These are phyloP conservation scores for Calliphora vomitoria DNA, from an alignment of 2,888 invertebrate genomes.

Conservation along the genomic window DNA sequence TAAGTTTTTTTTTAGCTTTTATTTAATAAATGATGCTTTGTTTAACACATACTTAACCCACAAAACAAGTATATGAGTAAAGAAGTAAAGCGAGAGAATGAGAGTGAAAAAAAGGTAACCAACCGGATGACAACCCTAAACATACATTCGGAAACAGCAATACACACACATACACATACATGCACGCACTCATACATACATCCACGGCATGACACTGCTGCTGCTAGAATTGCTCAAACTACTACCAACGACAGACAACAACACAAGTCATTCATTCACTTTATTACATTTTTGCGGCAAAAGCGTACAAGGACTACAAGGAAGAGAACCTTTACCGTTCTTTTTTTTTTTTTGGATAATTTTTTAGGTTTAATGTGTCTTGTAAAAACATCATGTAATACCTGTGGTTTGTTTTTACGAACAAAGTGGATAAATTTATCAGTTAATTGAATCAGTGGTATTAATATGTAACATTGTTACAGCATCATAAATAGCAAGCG, in stretches of 20 bases:
- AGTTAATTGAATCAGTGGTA: background rate
- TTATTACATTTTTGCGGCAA: conserved; percentile 45
- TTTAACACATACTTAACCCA: conserved; percentile 74
- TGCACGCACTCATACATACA: conserved; percentile 9
- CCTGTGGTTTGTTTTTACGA: conserved; percentile 35
- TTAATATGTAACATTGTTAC: too few relatives aligned
- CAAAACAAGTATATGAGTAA: conserved; percentile 55
- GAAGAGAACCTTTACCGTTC: conserved; percentile 4
- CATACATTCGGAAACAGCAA: conserved; percentile 31
- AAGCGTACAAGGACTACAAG: conserved; percentile 1
- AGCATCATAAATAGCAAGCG: too few relatives aligned
- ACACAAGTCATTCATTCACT: conserved; percentile 16
- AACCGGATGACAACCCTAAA: conserved; percentile 69
- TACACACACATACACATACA: background rate
- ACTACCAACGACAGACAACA: conserved; percentile 1
- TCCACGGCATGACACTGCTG: conserved; percentile 6
- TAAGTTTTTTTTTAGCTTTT: conserved; percentile 45
- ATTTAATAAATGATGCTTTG: conserved; percentile 74
- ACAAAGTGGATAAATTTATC: background rate
- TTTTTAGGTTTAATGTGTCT: conserved; percentile 38
- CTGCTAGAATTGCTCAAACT: conserved; percentile 14
- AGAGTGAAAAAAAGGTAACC: conserved; percentile 56
- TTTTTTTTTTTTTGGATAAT: background rate
- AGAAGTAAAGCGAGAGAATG: background rate
- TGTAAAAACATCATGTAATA: conserved; percentile 67